phyloP scores from a whole-genome alignment of 30 jellyfish, hydroid and myxozoan genomes.

The Cassiopea andromeda region DNA sequence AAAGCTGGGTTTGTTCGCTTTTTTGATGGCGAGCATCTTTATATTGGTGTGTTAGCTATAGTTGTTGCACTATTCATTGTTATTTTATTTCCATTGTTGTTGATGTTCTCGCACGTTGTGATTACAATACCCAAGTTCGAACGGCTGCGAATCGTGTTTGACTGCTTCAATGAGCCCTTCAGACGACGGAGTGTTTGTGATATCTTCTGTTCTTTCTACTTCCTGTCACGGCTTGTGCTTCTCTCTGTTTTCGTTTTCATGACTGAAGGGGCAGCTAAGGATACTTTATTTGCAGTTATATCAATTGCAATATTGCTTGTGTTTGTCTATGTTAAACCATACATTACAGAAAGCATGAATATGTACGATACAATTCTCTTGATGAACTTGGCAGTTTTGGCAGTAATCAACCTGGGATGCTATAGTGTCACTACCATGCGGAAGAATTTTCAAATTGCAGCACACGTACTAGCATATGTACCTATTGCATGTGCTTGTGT shows the following conservation, averaged over 20 bases:
- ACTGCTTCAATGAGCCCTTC: slow-evolving; percentile 62
- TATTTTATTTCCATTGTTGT: slow-evolving; percentile 58
- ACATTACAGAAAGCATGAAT: slow-evolving; percentile 64
- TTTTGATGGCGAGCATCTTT: slow-evolving; percentile 56
- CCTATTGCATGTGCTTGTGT: slow-evolving; percentile 56
- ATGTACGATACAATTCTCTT: slow-evolving; percentile 52
- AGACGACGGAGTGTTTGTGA: not conserved
- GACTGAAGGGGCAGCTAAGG: slow-evolving; percentile 57
- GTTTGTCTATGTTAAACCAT: slow-evolving; percentile 71
- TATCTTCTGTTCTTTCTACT: slow-evolving; percentile 71
- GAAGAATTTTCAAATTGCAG: slow-evolving; percentile 10
- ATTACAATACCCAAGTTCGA: slow-evolving; percentile 26
- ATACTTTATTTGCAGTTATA: slow-evolving; percentile 55
- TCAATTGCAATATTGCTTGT: slow-evolving; percentile 50
- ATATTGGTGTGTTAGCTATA: slow-evolving; percentile 59
- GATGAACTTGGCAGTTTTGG: slow-evolving; percentile 48
- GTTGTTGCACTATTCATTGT: slow-evolving; percentile 48
- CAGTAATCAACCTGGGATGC: slow-evolving; percentile 39
- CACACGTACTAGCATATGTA: slow-evolving; percentile 47
- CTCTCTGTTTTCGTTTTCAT: slow-evolving; percentile 40
- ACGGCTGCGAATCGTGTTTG: slow-evolving; percentile 58
- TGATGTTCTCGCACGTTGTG: slow-evolving; percentile 61
- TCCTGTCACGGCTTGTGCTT: slow-evolving; percentile 56
- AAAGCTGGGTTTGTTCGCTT: slow-evolving; percentile 50
- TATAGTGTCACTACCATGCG: slow-evolving; percentile 37